phyloP scores from a whole-genome alignment of 2,797 vertebrate species.

The Rhinichthys osculus region DNA sequence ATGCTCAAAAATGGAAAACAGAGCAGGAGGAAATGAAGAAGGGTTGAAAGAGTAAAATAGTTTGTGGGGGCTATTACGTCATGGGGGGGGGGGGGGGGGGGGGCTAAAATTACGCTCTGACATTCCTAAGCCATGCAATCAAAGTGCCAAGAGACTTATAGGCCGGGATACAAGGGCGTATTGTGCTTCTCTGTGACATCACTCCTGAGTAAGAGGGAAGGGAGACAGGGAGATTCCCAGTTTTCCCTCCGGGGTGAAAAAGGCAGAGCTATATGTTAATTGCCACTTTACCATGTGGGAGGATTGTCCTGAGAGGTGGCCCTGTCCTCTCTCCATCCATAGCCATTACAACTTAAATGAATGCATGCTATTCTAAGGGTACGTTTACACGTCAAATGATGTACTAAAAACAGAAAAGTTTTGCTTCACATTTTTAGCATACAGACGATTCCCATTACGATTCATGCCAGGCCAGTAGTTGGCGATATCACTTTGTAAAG shows the following conservation, averaged over 20 bases:
- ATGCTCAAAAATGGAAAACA: constrained; percentile 35
- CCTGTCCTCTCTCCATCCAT: constrained; percentile 21
- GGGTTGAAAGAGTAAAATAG: background rate
- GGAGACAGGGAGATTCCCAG: constrained; percentile 56
- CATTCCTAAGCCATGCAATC: constrained; percentile 25
- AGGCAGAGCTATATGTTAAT: constrained; percentile 11
- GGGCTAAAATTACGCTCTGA: constrained; percentile 16
- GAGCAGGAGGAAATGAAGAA: constrained; percentile 26
- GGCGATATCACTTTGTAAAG: background rate
- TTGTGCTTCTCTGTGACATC: constrained; percentile 48
- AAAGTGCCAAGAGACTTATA: constrained; percentile 32
- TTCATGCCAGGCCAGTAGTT: background rate
- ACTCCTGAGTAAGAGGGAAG: constrained; percentile 30
- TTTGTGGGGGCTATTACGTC: background rate
- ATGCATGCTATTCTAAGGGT: background rate
- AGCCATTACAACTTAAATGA: constrained; percentile 3
- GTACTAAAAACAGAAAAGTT: background rate
- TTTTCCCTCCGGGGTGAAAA: constrained; percentile 16
- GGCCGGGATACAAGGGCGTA: constrained; percentile 15
- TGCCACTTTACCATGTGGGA: constrained; percentile 23
- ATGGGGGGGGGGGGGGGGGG: background rate
- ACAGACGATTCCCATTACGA: background rate
- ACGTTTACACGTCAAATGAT: background rate
- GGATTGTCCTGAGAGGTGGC: background rate
- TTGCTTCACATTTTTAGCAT: background rate